These are phyloP conservation scores for Rhopalosiphum maidis DNA, from an alignment of 1,140 invertebrate species.

Conservation along the genomic window DNA sequence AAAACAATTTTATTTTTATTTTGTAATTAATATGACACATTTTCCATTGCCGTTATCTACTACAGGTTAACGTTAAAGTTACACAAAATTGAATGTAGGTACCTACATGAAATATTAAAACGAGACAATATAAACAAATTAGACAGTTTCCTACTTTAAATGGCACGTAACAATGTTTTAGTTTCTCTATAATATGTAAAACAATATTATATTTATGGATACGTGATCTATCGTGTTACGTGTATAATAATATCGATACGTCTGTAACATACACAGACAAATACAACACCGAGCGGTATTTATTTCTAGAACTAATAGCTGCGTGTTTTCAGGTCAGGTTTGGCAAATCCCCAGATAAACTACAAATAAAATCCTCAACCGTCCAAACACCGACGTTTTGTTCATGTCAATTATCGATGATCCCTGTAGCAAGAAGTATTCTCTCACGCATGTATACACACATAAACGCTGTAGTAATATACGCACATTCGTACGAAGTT, in stretches of 20 bases:
- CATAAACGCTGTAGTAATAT: neutral
- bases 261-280: neutral
- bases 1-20: neutral
- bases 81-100: neutral
- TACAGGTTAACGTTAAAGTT: neutral
- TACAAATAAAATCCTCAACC: neutral
- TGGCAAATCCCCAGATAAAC: conserved; percentile 16
- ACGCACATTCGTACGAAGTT: neutral
- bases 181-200: neutral
- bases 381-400: neutral
- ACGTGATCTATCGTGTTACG: neutral
- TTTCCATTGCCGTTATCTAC: neutral
- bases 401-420: conserved; percentile 24
- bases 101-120: neutral
- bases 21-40: neutral
- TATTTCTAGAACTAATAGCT: neutral
- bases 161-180: neutral
- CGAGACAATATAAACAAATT: neutral
- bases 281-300: neutral
- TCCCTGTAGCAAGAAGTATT: neutral
- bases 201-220: neutral
- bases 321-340: conserved; percentile 5
- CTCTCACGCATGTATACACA: neutral
- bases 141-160: neutral
- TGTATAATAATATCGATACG: neutral